Evolutionary conservation across 2,888 invertebrate genomes (phyloP).

Genomic region (Ennomos erosarius): DNA sequence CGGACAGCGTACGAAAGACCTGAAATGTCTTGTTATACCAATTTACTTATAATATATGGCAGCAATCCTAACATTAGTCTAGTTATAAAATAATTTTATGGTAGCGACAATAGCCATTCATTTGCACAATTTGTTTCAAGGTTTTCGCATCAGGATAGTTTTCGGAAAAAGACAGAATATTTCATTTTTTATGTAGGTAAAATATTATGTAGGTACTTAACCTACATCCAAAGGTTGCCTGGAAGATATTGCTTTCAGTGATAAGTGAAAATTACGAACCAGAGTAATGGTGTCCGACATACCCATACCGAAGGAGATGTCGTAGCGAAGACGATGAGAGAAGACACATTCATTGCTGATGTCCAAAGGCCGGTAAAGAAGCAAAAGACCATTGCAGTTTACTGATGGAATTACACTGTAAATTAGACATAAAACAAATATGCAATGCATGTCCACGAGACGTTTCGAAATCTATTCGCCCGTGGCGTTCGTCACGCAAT

Average conservation of each 20-base stretch:
- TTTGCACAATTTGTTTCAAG: too few relatives aligned
- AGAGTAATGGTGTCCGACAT: slow-evolving; percentile 77
- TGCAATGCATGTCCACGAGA: slow-evolving; percentile 8
- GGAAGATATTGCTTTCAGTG: too few relatives aligned
- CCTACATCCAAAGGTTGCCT: too few relatives aligned
- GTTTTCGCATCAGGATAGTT: too few relatives aligned
- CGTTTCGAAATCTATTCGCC: slow-evolving; percentile 34
- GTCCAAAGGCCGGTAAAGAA: slow-evolving; percentile 69
- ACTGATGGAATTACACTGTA: slow-evolving; percentile 25
- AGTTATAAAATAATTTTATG: too few relatives aligned
- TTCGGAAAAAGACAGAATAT: too few relatives aligned
- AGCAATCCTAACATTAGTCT: too few relatives aligned
- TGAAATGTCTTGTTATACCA: slow-evolving; percentile 37
- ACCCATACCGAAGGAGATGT: slow-evolving; percentile 75
- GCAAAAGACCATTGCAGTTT: slow-evolving; percentile 54
- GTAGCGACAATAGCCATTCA: too few relatives aligned
- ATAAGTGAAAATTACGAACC: slow-evolving; percentile 48
- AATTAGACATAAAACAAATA: slow-evolving; percentile 25
- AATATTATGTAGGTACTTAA: too few relatives aligned
- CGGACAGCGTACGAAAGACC: slow-evolving; percentile 66
- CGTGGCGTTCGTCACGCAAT: not conserved
- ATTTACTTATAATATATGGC: too few relatives aligned
- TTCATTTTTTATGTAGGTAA: too few relatives aligned
- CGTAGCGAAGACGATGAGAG: slow-evolving; percentile 63
- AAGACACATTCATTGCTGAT: slow-evolving; percentile 64